phyloP scores from a whole-genome alignment of 1,140 invertebrate species.

The Dolichoris vasculosae region DNA sequence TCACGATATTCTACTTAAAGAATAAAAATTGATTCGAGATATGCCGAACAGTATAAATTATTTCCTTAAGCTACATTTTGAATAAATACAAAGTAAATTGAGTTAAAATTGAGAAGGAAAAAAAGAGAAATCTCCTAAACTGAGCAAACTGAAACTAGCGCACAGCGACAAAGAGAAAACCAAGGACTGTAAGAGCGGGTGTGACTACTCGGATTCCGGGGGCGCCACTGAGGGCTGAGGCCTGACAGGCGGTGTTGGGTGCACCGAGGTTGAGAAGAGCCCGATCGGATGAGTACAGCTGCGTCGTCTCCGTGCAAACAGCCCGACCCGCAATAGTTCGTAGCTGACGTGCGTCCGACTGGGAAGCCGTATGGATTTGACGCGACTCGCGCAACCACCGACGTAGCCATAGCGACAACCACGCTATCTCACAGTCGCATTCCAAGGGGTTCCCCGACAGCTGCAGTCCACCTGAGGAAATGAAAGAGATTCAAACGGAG shows the following conservation, averaged over 20 bases:
- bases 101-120: too few species aligned
- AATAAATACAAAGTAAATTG: too few species aligned
- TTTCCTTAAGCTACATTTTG: too few species aligned
- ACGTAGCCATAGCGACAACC: constrained; percentile 90
- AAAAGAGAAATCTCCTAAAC: too few species aligned
- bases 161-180: neutral
- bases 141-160: constrained; percentile 6
- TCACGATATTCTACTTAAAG: too few species aligned
- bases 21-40: too few species aligned
- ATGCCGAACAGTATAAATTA: too few species aligned
- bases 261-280: constrained; percentile 72
- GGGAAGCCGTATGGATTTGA: constrained; percentile 81
- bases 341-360: constrained; percentile 71
- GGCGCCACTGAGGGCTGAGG: constrained; percentile 74
- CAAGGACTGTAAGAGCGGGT: neutral
- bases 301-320: constrained; percentile 72
- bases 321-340: constrained; percentile 70
- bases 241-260: constrained; percentile 76
- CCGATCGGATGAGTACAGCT: constrained; percentile 69
- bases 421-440: constrained; percentile 91
- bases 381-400: constrained; percentile 87
- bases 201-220: neutral
- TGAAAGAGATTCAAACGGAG: constrained; percentile 34
- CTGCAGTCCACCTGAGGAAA: constrained; percentile 83
- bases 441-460: constrained; percentile 88